Base-by-base conservation (phyloP, 2,888 invertebrate genomes). In the Rhagonycha fulva region DNA sequence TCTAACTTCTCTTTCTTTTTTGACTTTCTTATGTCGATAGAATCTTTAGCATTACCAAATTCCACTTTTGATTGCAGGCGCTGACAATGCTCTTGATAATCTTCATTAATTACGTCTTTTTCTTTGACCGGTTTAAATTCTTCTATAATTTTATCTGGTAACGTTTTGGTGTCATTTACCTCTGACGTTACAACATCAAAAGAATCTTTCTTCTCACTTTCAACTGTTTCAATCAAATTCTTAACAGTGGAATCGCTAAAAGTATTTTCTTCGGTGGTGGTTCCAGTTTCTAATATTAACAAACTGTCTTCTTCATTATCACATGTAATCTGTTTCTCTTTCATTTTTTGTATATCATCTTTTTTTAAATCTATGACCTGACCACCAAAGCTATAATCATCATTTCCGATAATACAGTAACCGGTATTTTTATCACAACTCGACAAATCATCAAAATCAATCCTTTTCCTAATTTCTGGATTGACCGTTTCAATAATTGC, bases 21-120 rank as follows among this genome's bases (percentile, higher is more conserved):
- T 10, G 90, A 90, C 83, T 92, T 92, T 76, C 92, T 88, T 1
- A 92, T 87, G 83, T 93, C 93, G 74, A 93, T 91, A 0, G 93
- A 93, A 85, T 93, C 93, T 78, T 91, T 90, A 0, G 90, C 93
- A 81, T 92, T 93, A 77, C 92, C 91, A 81, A 94, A 94, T 82
- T 94, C 93, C 2, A 92, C 90, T 85, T 92, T 91, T 19, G 92
- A 92, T 83, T 93, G 92, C 47, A 93, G 84, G 67, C 92, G 89
- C 75, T 92, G 91, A 28, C 93, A 92, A 82, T 93, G 93, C 76
- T 92, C 92, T 78, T 91, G 89, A 81, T 90, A 91, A 74, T 87
- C 87, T n/a, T 84, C 76, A 71, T 83, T 84, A 76, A 82, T 77
- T 84, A 81, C 71, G 83, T 85, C 70, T 84, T 84, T 62, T 81